Percentiles rank a stretch among this genome's conserved stretches.
Evolutionary conservation across 2,797 vertebrate species (phyloP).

Genomic region (Pyrocephalus nanus): DNA sequence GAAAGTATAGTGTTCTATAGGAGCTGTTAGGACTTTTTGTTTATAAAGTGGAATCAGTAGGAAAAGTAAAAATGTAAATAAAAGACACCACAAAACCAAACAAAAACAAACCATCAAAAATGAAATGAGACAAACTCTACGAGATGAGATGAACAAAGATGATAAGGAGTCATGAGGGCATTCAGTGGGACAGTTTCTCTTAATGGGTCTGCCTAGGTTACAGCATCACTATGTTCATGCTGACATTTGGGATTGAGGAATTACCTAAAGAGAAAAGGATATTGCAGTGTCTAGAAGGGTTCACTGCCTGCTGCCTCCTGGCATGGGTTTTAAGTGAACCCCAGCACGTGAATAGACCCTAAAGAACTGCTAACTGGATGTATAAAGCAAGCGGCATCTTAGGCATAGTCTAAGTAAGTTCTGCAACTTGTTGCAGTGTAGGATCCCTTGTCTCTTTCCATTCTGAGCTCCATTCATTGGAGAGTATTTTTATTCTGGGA

Average conservation of each 20-base stretch:
- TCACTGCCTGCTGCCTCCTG: not conserved
- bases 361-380: not conserved
- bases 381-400: not conserved
- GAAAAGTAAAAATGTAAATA: not conserved
- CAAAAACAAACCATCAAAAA: not conserved
- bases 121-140: not conserved
- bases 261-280: not conserved
- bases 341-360: too few relatives aligned
- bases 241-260: not conserved
- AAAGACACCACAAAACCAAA: not conserved
- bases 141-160: not conserved
- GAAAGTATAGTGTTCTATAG: not conserved
- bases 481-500: not conserved
- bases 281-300: not conserved
- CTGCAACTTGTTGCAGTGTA: not conserved
- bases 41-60: not conserved
- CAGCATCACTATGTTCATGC: rapidly evolving
- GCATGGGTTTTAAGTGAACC: not conserved
- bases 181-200: not conserved
- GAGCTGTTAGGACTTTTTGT: not conserved
- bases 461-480: not conserved
- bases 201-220: not conserved
- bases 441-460: not conserved
- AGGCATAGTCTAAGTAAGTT: not conserved
- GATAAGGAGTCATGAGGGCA: not conserved